Conservation (phyloP, 2,797 vertebrate species). For the Eospalax fontanierii region DNA sequence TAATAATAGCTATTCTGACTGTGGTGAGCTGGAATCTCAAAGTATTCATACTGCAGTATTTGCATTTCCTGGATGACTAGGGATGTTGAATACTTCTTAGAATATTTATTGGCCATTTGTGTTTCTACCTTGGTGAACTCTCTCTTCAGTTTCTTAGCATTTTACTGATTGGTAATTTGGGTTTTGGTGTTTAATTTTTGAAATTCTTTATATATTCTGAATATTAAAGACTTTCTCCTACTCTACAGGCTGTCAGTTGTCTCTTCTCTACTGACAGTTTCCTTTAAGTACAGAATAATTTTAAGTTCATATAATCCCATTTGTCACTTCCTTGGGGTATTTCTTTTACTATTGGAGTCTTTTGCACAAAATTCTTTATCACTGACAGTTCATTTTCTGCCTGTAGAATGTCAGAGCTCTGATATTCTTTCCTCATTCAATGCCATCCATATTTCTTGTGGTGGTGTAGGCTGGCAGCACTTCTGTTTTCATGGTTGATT, state of each 20-base stretch:
- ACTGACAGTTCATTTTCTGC: conserved; percentile 22
- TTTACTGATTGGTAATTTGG: background rate
- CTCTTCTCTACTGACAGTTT: background rate
- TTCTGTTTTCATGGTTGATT: conserved; percentile 31
- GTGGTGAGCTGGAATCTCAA: background rate
- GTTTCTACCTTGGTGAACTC: background rate
- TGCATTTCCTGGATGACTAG: background rate
- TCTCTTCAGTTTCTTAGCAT: background rate
- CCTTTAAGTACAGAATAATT: background rate
- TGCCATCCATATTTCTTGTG: background rate
- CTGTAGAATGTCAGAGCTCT: background rate
- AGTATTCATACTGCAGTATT: background rate
- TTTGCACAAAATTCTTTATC: background rate
- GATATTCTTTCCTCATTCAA: conserved; percentile 20
- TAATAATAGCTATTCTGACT: background rate
- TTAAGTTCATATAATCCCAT: background rate
- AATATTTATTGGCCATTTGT: background rate
- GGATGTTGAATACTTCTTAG: background rate
- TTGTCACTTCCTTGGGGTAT: background rate
- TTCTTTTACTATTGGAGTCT: background rate
- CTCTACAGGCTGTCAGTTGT: background rate
- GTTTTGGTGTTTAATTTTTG: background rate
- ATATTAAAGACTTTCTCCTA: background rate
- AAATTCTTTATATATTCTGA: background rate
- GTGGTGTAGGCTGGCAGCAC: background rate